These are phyloP conservation scores for Scartelaos histophorus DNA, from an alignment of 2,113 vertebrate genomes.

Conservation along the genomic window DNA sequence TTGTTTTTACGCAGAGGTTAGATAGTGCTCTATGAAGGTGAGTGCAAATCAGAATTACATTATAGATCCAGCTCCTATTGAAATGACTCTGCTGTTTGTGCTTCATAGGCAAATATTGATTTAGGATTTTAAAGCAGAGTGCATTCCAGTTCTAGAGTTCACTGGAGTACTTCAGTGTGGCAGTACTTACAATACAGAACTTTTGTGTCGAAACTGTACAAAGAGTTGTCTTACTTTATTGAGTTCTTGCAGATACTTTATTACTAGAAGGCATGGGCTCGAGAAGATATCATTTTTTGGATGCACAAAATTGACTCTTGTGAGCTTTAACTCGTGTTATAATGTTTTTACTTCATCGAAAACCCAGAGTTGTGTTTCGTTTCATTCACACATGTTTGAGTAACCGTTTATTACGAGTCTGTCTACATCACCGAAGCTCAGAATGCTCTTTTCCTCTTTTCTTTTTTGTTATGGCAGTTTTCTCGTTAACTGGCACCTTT, in stretches of 20 bases:
- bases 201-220: background rate
- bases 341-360: too few relatives aligned
- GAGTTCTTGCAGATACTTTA: background rate
- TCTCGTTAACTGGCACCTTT: too few relatives aligned
- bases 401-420: too few relatives aligned
- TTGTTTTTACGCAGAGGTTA: conserved; percentile 60
- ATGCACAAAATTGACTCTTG: background rate
- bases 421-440: too few relatives aligned
- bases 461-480: too few relatives aligned
- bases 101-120: conserved; percentile 42
- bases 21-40: conserved; percentile 34
- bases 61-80: conserved; percentile 47
- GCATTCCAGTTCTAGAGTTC: background rate
- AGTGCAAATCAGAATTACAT: conserved; percentile 48
- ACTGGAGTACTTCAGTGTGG: too few relatives aligned
- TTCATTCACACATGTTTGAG: too few relatives aligned
- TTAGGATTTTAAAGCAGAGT: background rate
- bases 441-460: too few relatives aligned
- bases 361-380: too few relatives aligned
- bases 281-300: background rate
- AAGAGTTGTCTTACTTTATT: background rate
- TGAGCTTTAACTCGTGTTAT: too few relatives aligned
- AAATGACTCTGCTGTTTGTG: conserved; percentile 25
- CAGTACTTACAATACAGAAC: background rate
- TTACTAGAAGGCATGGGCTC: background rate